Base-by-base conservation (phyloP, 1,140 invertebrate genomes). In the Pseudomyrmex sp. region DNA sequence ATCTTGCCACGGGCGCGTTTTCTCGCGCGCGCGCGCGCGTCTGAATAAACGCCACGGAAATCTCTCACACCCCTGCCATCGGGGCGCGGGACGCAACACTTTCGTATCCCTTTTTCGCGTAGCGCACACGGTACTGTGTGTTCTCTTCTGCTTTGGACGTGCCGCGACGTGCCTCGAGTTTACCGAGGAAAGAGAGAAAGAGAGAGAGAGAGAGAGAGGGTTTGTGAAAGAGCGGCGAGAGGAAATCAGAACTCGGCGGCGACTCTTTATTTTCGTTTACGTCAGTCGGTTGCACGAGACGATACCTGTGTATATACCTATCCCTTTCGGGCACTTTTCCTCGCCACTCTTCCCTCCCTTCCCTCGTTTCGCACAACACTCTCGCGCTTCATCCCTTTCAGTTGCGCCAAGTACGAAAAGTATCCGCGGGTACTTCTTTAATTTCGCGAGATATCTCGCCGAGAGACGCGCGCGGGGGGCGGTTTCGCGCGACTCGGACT, bases 231-330 rank as follows among this genome's bases (percentile, higher is more conserved):
- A 75, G 50, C 20, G 54, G 56, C 50, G 20, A 61, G 63, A 56
- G 73, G 10, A 69, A 68, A 70, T 75, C 65, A 87, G 77, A 70
- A 72, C 62, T 82, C 68, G 54, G 54, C 35, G 76, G 84, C 75
- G 59, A 70, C 44, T 85, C 84, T 86, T 85, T 75, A 82, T 74
- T 82, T 85, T 72, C 56, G 63, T 85, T 82, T 58, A 73, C 74
- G 69, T 69, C 84, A 69, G 62, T 68, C 48, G 76, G 20, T 18
- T 50, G 76, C 44, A 66, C 54, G 46, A 44, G 13, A 61, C 50
- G 56, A 72, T 85, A 66, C 50, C 23, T 8, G 20, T 63, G 54
- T 76, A 35, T 76, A 35, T 70, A 70, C 35, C 15, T 9, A 26
- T n/a, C 20, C 20, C 26, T 68, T 75, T 26, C 23, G 44, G 7